Evolutionary conservation across 2,888 invertebrate species (phyloP).

Genomic region (Gryllus longicercus): DNA sequence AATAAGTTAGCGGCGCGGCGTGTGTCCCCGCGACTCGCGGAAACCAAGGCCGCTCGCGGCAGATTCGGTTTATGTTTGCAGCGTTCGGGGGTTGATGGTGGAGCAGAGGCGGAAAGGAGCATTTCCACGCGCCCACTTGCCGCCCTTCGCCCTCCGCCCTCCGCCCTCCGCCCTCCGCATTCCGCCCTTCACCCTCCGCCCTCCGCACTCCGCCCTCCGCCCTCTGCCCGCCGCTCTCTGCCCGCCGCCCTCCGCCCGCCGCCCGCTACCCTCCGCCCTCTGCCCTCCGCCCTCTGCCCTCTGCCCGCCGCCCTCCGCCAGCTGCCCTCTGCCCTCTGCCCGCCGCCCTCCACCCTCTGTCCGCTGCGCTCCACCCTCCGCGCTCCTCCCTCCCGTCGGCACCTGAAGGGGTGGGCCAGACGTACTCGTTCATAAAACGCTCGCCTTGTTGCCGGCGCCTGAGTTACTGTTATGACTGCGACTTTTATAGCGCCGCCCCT

Average conservation of each 20-base stretch:
- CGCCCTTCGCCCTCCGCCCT: not conserved
- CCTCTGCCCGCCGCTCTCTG: not conserved
- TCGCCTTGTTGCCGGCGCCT: not conserved
- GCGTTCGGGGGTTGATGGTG: not conserved
- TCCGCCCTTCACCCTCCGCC: too few relatives aligned
- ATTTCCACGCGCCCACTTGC: not conserved
- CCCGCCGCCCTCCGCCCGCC: not conserved
- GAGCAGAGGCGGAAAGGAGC: not conserved
- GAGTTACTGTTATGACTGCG: not conserved
- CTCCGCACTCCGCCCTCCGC: not conserved
- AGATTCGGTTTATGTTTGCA: not conserved
- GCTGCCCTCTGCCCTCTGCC: not conserved
- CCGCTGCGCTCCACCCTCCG: not conserved
- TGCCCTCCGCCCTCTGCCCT: too few relatives aligned
- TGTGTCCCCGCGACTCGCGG: not conserved
- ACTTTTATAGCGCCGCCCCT: not conserved
- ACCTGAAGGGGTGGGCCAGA: too few relatives aligned
- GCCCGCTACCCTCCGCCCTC: not conserved
- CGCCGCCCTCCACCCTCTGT: not conserved
- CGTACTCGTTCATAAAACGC: constrained; percentile 3
- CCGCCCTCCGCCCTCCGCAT: too few relatives aligned
- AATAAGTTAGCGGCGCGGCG: not conserved
- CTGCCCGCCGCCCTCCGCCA: too few relatives aligned
- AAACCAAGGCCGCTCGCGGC: not conserved
- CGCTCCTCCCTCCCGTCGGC: not conserved